Evolutionary conservation across 2,888 invertebrate species (phyloP).

Genomic region (Harpalus rubripes): DNA sequence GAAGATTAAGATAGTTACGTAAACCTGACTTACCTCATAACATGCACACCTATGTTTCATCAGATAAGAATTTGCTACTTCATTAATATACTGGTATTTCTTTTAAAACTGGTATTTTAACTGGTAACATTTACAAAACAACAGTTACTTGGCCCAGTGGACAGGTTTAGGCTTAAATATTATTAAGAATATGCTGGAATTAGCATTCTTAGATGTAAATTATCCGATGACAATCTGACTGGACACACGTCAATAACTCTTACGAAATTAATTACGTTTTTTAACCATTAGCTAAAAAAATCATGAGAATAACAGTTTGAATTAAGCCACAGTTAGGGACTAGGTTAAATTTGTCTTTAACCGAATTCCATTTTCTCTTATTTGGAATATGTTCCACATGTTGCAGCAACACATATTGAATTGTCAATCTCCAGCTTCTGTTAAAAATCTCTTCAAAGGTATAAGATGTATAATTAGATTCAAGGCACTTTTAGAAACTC

Average conservation of each 20-base stretch:
- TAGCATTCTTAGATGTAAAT: conserved; percentile 41
- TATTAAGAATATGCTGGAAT: conserved; percentile 22
- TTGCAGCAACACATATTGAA: no score
- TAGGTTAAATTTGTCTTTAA: background rate
- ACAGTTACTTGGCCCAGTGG: conserved; percentile 39
- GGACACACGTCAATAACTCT: conserved; percentile 40
- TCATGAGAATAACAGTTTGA: background rate
- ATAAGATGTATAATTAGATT: no score
- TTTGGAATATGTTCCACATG: no score
- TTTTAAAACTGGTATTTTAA: conserved; percentile 20
- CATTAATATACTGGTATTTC: conserved; percentile 10
- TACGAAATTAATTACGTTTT: conserved; percentile 13
- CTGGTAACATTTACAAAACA: conserved; percentile 32
- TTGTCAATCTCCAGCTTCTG: no score
- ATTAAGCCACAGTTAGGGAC: background rate
- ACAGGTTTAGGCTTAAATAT: conserved; percentile 18
- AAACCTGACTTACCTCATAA: background rate
- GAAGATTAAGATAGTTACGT: background rate
- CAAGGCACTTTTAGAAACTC: no score
- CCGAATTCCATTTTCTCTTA: no score
- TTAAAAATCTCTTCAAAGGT: no score
- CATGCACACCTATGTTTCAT: conserved; percentile 7
- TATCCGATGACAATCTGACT: conserved; percentile 37
- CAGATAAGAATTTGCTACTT: conserved; percentile 15
- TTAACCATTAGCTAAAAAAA: background rate